Evolutionary conservation across 2,888 invertebrate species (phyloP).

Genomic region (Melitaea athalia): DNA sequence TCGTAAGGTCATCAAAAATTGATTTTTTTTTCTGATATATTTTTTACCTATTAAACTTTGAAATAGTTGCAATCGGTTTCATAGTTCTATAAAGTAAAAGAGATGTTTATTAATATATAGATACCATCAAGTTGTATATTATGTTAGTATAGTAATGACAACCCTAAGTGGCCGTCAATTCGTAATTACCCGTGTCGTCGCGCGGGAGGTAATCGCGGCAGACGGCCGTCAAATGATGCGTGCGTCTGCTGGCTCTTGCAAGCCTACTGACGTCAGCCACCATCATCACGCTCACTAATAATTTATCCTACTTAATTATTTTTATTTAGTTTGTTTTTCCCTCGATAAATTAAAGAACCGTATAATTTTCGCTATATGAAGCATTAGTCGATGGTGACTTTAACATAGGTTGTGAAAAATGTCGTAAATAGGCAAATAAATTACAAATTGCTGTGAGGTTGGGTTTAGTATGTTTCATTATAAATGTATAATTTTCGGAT

Average conservation of each 20-base stretch:
- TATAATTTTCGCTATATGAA: too few relatives aligned
- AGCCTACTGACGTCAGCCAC: slow-evolving; percentile 68
- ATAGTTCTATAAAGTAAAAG: not conserved
- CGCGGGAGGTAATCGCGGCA: slow-evolving; percentile 62
- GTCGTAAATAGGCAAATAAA: too few relatives aligned
- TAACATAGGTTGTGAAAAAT: too few relatives aligned
- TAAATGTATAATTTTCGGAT: too few relatives aligned
- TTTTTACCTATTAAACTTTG: not conserved
- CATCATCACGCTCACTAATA: slow-evolving; percentile 64
- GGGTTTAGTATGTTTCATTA: too few relatives aligned
- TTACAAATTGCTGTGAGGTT: too few relatives aligned
- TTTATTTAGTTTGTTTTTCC: not conserved
- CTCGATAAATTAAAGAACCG: too few relatives aligned
- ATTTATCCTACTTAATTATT: slow-evolving; percentile 51
- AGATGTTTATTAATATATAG: not conserved
- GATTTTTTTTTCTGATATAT: too few relatives aligned
- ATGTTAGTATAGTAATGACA: slow-evolving; percentile 7
- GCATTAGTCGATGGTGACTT: too few relatives aligned
- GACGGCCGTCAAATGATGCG: slow-evolving; percentile 77
- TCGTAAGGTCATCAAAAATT: too few relatives aligned
- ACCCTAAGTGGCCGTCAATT: slow-evolving; percentile 46
- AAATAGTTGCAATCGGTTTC: not conserved
- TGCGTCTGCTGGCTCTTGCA: slow-evolving; percentile 54
- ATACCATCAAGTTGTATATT: not conserved
- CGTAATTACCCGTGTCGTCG: slow-evolving; percentile 68